Conservation (phyloP, 1,140 invertebrate genomes). For the Megathymus violae region DNA sequence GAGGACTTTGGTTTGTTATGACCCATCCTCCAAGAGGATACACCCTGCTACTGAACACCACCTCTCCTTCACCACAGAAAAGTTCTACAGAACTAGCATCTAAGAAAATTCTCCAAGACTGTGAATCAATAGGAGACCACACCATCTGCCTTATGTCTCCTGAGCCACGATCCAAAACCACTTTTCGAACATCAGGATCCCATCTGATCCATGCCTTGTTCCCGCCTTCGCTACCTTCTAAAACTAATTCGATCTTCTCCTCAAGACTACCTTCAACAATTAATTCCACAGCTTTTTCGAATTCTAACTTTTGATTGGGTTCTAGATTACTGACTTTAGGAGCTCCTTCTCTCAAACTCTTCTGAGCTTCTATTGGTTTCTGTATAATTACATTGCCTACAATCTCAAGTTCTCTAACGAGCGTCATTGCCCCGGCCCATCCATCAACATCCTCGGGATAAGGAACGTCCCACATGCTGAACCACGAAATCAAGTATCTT, state of each 20-base stretch:
- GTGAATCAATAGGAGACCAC: slow-evolving; percentile 56
- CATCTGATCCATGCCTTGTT: slow-evolving; percentile 56
- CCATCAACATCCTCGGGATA: slow-evolving; percentile 69
- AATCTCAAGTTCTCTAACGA: slow-evolving; percentile 65
- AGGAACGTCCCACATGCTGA: slow-evolving; percentile 75
- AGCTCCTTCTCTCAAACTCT: slow-evolving; percentile 48
- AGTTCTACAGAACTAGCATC: slow-evolving; percentile 72
- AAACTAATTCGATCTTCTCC: slow-evolving; percentile 56
- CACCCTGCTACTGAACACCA: slow-evolving; percentile 69
- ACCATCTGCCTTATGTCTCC: slow-evolving; percentile 66
- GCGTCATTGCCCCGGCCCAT: slow-evolving; percentile 73
- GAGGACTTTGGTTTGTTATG: slow-evolving; percentile 57
- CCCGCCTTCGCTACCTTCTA: slow-evolving; percentile 62
- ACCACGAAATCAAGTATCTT: slow-evolving; percentile 72
- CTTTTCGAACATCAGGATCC: slow-evolving; percentile 58
- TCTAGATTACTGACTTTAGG: slow-evolving; percentile 43
- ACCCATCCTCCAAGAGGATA: slow-evolving; percentile 66
- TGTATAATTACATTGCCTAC: slow-evolving; percentile 58
- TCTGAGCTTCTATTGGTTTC: slow-evolving; percentile 61
- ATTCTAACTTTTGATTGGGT: slow-evolving; percentile 41
- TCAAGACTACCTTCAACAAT: slow-evolving; percentile 54
- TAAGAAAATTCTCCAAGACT: slow-evolving; percentile 63
- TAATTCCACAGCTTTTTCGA: slow-evolving; percentile 62
- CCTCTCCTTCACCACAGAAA: slow-evolving; percentile 78
- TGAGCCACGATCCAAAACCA: slow-evolving; percentile 57